Conservation (phyloP, 2,888 invertebrate genomes). For the Cheilosia pagana region DNA sequence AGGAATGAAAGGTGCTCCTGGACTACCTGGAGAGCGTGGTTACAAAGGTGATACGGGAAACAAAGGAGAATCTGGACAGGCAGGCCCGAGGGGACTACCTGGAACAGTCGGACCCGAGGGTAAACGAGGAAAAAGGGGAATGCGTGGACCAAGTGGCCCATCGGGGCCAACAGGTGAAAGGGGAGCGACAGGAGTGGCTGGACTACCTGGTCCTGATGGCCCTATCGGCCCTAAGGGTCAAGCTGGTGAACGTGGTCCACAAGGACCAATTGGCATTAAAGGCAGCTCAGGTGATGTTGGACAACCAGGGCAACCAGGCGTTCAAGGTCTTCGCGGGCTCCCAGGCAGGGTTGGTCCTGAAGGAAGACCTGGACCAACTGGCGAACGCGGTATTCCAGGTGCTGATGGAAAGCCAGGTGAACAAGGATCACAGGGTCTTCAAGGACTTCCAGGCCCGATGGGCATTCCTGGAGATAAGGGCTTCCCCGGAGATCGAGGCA, state of each 20-base stretch:
- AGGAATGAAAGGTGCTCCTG: constrained; percentile 91
- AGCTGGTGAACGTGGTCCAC: constrained; percentile 88
- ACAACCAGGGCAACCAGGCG: constrained; percentile 85
- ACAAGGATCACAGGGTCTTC: constrained; percentile 90
- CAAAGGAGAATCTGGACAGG: constrained; percentile 90
- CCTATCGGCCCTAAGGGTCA: constrained; percentile 91
- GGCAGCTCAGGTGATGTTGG: constrained; percentile 87
- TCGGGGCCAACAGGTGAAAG: constrained; percentile 89
- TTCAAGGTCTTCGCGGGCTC: constrained; percentile 86
- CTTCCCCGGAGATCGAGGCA: constrained; percentile 91
- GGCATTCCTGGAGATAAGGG: constrained; percentile 87
- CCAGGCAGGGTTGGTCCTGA: constrained; percentile 89
- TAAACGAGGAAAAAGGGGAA: constrained; percentile 91
- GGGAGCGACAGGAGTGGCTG: constrained; percentile 84
- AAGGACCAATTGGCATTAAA: constrained; percentile 87
- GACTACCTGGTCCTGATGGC: constrained; percentile 91
- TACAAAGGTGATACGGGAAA: constrained; percentile 90
- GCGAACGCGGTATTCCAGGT: constrained; percentile 90
- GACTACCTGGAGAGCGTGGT: constrained; percentile 91
- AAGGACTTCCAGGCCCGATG: constrained; percentile 90
- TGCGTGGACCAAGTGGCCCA: constrained; percentile 90
- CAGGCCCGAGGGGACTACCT: constrained; percentile 90
- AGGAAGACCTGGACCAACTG: constrained; percentile 88
- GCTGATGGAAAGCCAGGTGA: constrained; percentile 94
- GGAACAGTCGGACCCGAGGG: constrained; percentile 90